Conservation (phyloP, 2,113 vertebrate species). For the Terrapene triunguis region DNA sequence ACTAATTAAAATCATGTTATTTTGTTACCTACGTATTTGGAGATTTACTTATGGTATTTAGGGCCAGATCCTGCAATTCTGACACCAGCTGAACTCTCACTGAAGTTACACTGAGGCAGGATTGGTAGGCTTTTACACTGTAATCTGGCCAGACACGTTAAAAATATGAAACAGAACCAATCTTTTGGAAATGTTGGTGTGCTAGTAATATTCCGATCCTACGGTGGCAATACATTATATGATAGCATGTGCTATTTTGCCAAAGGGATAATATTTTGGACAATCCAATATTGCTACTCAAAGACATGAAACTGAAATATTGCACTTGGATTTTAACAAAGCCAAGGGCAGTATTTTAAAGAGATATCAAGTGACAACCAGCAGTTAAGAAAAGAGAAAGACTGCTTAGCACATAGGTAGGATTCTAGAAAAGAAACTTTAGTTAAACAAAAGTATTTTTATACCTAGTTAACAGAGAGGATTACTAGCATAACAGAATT, state of each 20-base stretch:
- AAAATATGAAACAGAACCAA: not conserved
- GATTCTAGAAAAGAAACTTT: constrained; percentile 39
- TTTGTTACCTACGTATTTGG: not conserved
- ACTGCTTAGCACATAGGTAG: constrained; percentile 8
- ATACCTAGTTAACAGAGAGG: constrained; percentile 17
- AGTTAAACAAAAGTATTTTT: constrained; percentile 49
- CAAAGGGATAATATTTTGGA: not conserved
- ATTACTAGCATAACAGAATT: constrained; percentile 29
- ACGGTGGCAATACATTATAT: not conserved
- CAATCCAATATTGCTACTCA: not conserved
- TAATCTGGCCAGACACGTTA: not conserved
- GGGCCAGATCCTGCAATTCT: not conserved
- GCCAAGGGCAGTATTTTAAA: not conserved
- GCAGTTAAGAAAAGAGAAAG: constrained; percentile 42
- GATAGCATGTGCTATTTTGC: not conserved
- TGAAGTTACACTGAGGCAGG: not conserved
- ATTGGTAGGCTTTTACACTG: not conserved
- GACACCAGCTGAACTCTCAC: not conserved
- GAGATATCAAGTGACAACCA: constrained; percentile 1
- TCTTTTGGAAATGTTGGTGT: constrained; percentile 4
- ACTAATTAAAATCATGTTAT: not conserved
- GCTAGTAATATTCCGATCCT: not conserved
- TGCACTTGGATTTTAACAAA: not conserved
- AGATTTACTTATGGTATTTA: fast-evolving
- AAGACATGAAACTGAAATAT: not conserved